These are phyloP conservation scores for Mythimna pallens DNA, from an alignment of 2,888 invertebrate genomes.

Conservation along the genomic window DNA sequence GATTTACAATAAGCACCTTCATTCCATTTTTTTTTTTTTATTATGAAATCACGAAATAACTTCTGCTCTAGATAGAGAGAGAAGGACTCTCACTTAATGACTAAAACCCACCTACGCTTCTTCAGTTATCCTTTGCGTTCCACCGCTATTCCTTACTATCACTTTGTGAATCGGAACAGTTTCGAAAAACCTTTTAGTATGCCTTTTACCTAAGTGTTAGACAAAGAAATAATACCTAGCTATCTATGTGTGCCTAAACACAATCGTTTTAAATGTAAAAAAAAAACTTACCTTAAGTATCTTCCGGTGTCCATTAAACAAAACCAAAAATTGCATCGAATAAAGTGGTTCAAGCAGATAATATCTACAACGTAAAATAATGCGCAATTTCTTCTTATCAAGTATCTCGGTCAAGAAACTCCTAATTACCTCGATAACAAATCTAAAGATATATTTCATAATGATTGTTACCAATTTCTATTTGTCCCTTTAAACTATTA, in stretches of 20 bases:
- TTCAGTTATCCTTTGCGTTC: too few species aligned
- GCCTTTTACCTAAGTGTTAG: constrained; percentile 41
- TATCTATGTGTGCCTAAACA: constrained; percentile 24
- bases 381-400: constrained; percentile 15
- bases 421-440: constrained; percentile 13
- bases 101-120: too few species aligned
- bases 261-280: constrained; percentile 20
- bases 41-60: too few species aligned
- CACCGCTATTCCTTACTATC: too few species aligned
- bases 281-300: constrained; percentile 1
- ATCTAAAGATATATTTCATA: constrained; percentile 15
- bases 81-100: too few species aligned
- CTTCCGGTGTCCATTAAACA: background rate
- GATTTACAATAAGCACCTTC: background rate
- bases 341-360: background rate
- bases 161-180: constrained; percentile 8
- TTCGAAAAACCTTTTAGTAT: constrained; percentile 7
- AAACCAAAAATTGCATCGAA: constrained; percentile 2
- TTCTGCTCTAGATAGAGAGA: too few species aligned
- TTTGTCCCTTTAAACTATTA: background rate
- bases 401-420: constrained; percentile 1
- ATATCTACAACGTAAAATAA: constrained; percentile 5
- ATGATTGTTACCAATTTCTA: constrained; percentile 7
- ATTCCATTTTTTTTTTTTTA: background rate
- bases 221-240: constrained; percentile 26